Conservation (phyloP, 2,797 vertebrate genomes). For the Odontamblyopus rebecca region DNA sequence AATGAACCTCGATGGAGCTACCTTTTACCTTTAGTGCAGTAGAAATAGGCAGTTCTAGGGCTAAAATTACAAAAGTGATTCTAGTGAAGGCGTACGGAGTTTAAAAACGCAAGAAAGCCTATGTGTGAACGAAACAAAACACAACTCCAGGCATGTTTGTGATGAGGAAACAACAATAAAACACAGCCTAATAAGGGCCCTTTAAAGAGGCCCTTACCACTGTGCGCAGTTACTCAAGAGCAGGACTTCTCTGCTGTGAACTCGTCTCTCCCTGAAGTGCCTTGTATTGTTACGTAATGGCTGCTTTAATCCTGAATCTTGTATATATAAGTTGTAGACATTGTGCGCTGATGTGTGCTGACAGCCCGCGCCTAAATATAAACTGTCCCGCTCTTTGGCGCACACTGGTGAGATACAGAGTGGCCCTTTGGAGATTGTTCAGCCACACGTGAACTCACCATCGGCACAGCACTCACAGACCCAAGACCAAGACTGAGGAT, state of each 20-base stretch:
- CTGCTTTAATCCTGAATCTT: not conserved
- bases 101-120: too few relatives aligned
- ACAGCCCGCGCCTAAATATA: conserved; percentile 6
- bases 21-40: too few relatives aligned
- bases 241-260: not conserved
- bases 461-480: not conserved
- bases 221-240: not conserved
- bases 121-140: too few relatives aligned
- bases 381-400: not conserved
- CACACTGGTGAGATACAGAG: conserved; percentile 4
- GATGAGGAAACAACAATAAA: too few relatives aligned
- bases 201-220: too few relatives aligned
- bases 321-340: not conserved
- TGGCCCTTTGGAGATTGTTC: conserved; percentile 45
- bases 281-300: not conserved
- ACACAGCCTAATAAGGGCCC: too few relatives aligned
- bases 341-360: not conserved
- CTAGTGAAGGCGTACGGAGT: too few relatives aligned
- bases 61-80: too few relatives aligned
- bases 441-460: conserved; percentile 31
- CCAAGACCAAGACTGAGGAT: conserved; percentile 10
- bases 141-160: too few relatives aligned
- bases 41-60: too few relatives aligned
- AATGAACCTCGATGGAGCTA: too few relatives aligned
- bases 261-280: not conserved